Percentiles rank a stretch among this genome's conserved stretches.
Conservation (phyloP, 1,140 invertebrate species). For the Homalodisca vitripennis region DNA sequence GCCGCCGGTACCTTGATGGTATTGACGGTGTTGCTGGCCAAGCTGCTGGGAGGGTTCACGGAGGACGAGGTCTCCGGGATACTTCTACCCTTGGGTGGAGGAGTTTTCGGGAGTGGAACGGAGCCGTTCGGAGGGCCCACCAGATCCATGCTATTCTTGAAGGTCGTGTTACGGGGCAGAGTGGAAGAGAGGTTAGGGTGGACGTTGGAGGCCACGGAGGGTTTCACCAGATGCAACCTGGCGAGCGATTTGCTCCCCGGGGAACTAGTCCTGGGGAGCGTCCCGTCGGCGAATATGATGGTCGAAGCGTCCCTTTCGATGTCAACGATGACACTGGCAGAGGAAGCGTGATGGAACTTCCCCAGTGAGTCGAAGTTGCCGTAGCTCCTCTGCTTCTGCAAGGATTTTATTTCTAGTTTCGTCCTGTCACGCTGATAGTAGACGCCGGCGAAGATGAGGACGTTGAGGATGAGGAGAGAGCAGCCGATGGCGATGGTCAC, state of each 20-base stretch:
- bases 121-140: conserved; percentile 55
- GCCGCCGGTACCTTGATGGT: conserved; percentile 65
- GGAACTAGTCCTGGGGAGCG: conserved; percentile 33
- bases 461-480: conserved; percentile 72
- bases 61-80: conserved; percentile 58
- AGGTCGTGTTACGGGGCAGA: conserved; percentile 18
- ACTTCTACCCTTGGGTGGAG: conserved; percentile 55
- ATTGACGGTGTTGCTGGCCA: background rate
- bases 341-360: conserved; percentile 35
- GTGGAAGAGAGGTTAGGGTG: conserved; percentile 44
- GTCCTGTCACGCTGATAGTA: conserved; percentile 89
- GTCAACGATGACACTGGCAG: conserved; percentile 68
- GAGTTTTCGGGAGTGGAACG: conserved; percentile 49
- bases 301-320: conserved; percentile 71
- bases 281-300: conserved; percentile 59
- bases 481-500: conserved; percentile 88
- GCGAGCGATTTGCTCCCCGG: conserved; percentile 34
- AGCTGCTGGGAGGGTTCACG: conserved; percentile 33
- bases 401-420: conserved; percentile 48
- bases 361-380: conserved; percentile 29
- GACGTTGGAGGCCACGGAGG: conserved; percentile 39
- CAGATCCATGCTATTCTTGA: background rate
- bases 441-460: conserved; percentile 90
- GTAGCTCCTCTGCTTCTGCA: conserved; percentile 40
- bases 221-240: conserved; percentile 56